Evolutionary conservation across 2,113 vertebrate species (phyloP), one percentile per base, ranked within the genome.

Genomic region (Stigmatopora argus): DNA sequence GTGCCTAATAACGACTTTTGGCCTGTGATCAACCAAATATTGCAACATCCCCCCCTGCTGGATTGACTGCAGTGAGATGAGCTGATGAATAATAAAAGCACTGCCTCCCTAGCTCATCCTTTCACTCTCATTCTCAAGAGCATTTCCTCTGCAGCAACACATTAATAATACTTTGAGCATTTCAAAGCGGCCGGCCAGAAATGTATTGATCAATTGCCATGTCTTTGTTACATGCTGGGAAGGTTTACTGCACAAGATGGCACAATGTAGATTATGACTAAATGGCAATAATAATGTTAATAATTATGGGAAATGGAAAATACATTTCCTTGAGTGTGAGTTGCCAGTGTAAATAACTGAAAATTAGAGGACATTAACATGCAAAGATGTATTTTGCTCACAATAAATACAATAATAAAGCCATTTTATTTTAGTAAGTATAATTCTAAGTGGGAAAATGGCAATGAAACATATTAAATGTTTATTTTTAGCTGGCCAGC

Each of bases 1-100:
- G n/a, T 74, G 21, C 9, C 31, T 66, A 53, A 66, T 31, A 34
- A 73, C 18, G 53, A 49, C 21, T 46, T 17, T 62, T 72, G 64
- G 56, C 72, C 72, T 65, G 71, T 64, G 66, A 62, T 21, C 58
- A 67, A 83, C 81, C 89, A 89, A 90, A 83, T 81, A 94, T 80
- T 85, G 84, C 90, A 92, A 92, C 89, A 93, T 86, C 93, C 90
- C 92, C 94, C 93, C 92, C 93, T 94, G 90, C 93, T 92, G 92
- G 91, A 92, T 67, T 66, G 73, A 73, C 84, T 80, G 86, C 83
- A 89, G 69, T 84, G 83, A 81, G 74, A 80, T 88, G 73, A 87
- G 77, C 79, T 69, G 77, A 85, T 85, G 80, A 88, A 86, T 83
- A 78, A 87, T 83, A 70, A 58, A 82, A 66, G 7, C 5, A 5